Percentiles rank a stretch among this genome's conserved stretches.
Evolutionary conservation across 64 coral and sea anemone species (phyloP).

Genomic region (Acropora yongei): DNA sequence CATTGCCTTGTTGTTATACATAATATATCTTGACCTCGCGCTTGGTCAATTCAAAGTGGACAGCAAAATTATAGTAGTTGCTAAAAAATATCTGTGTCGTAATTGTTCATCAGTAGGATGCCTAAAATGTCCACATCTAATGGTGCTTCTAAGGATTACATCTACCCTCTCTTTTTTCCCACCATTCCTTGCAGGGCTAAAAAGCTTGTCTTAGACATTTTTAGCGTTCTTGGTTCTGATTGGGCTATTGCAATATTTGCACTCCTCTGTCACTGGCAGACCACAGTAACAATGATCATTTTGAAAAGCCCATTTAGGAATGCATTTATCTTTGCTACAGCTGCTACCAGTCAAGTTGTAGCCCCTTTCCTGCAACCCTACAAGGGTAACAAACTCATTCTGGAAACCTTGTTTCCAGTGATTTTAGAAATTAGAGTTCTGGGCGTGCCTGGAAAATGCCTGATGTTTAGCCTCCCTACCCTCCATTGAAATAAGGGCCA

Average conservation of each 20-base stretch:
- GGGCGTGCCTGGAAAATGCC: conserved; percentile 19
- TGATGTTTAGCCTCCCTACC: conserved; percentile 56
- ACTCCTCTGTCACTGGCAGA: conserved; percentile 23
- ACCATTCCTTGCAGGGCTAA: background rate
- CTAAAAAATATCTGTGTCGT: too few relatives aligned
- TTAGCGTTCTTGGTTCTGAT: conserved; percentile 2
- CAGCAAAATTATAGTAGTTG: too few relatives aligned
- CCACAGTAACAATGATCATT: conserved; percentile 46
- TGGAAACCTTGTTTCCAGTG: conserved; percentile 48
- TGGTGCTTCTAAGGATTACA: background rate
- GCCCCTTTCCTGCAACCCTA: conserved; percentile 24
- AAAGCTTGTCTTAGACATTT: background rate
- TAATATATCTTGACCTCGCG: background rate
- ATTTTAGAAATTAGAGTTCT: background rate
- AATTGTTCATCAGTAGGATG: too few relatives aligned
- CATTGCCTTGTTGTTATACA: too few relatives aligned
- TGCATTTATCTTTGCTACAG: conserved; percentile 4
- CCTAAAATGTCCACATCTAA: too few relatives aligned
- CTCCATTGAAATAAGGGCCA: conserved; percentile 49
- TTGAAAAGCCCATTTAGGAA: conserved; percentile 16
- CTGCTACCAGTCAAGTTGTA: conserved; percentile 9
- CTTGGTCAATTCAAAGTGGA: too few relatives aligned
- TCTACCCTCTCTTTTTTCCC: background rate
- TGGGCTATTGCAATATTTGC: conserved; percentile 29
- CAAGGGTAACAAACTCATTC: conserved; percentile 49